Conservation (phyloP, 2,113 vertebrate species). For the Lagopus leucura region DNA sequence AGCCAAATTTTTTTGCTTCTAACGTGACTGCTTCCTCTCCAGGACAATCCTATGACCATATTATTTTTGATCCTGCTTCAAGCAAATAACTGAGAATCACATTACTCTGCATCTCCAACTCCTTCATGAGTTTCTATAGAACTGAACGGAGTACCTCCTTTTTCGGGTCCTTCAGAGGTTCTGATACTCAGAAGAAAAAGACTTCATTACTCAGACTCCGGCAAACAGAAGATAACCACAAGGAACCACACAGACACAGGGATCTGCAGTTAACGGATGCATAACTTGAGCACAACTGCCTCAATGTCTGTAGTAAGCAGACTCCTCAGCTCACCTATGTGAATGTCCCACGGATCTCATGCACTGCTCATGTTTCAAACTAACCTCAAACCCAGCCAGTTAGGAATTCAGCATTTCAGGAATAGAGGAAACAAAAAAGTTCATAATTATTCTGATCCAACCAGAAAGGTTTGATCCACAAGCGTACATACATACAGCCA, state of each 20-base stretch:
- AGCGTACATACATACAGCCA: neutral
- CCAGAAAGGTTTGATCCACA: too few species aligned
- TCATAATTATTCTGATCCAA: neutral
- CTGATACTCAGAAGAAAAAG: neutral
- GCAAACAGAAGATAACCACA: neutral
- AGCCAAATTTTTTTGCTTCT: neutral
- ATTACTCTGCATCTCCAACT: neutral
- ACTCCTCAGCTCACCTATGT: neutral
- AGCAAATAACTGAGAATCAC: neutral
- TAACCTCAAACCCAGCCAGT: neutral
- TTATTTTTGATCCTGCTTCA: neutral
- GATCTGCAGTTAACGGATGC: neutral
- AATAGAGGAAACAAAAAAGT: neutral
- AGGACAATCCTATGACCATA: neutral
- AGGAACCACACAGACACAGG: neutral
- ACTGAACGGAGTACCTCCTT: rapidly evolving
- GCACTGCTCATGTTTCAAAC: neutral
- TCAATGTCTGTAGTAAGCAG: neutral
- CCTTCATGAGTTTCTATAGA: neutral
- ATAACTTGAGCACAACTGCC: neutral
- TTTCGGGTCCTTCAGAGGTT: neutral
- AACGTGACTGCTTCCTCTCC: neutral
- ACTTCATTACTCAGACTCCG: neutral
- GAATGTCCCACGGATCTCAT: neutral
- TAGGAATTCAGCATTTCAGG: neutral